Percentiles rank a stretch among this genome's conserved stretches.
phyloP scores from a whole-genome alignment of 1,140 invertebrate genomes.

The Holcopasites calliopsidis region DNA sequence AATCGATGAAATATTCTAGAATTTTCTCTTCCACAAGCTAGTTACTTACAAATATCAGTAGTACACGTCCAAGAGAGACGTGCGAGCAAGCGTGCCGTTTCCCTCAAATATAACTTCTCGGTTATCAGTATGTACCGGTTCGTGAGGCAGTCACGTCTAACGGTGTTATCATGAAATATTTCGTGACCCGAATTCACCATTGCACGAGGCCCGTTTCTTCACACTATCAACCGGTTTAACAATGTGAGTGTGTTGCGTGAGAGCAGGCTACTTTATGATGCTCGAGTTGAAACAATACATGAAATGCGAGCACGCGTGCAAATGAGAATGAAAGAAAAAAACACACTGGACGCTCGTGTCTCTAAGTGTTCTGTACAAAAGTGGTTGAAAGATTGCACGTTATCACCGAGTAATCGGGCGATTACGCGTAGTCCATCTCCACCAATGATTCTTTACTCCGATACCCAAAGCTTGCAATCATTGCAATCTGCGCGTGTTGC shows the following conservation, averaged over 20 bases:
- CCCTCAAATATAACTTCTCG: constrained; percentile 28
- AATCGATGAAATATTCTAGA: no score
- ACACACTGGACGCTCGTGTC: constrained; percentile 12
- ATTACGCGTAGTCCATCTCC: constrained; percentile 20
- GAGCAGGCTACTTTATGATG: neutral
- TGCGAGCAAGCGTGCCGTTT: constrained; percentile 11
- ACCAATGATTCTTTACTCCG: neutral
- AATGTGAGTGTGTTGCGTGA: constrained; percentile 13
- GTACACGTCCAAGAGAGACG: constrained; percentile 11
- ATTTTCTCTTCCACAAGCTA: no score
- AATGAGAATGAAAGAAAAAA: constrained; percentile 16
- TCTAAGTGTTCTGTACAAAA: constrained; percentile 22
- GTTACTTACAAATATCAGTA: no score
- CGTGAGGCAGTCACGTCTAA: constrained; percentile 49
- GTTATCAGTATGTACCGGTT: constrained; percentile 50
- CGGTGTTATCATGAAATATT: constrained; percentile 68
- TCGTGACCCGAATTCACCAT: constrained; percentile 66
- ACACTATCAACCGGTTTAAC: constrained; percentile 55
- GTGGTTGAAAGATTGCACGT: constrained; percentile 44
- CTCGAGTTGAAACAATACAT: constrained; percentile 43
- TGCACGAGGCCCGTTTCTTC: constrained; percentile 43
- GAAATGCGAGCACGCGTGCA: constrained; percentile 37
- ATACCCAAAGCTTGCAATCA: constrained; percentile 43
- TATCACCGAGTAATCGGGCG: constrained; percentile 41
- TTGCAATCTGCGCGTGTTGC: constrained; percentile 45